These are phyloP conservation scores for Scyliorhinus canicula DNA, from an alignment of 2,797 vertebrate genomes.

Conservation along the genomic window DNA sequence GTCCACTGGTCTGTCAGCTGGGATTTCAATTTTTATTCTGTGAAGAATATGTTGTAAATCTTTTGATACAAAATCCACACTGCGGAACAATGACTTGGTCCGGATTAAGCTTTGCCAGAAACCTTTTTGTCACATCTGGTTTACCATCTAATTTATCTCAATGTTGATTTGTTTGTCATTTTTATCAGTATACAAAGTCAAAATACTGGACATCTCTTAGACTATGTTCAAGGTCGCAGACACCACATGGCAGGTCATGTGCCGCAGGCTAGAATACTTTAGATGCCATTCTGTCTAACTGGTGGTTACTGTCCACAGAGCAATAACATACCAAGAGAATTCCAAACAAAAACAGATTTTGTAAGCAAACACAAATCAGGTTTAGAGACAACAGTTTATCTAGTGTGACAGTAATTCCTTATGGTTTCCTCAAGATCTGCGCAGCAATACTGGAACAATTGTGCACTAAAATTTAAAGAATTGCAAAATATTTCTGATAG, in stretches of 20 bases:
- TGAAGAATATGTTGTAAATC: not conserved
- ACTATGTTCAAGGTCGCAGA: slow-evolving; percentile 23
- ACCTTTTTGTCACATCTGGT: not conserved
- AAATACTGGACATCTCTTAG: not conserved
- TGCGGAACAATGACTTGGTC: not conserved
- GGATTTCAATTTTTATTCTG: not conserved
- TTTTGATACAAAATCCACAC: not conserved
- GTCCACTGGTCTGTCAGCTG: not conserved
- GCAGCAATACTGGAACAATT: not conserved
- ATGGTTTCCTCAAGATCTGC: not conserved
- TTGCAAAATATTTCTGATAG: not conserved
- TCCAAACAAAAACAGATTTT: not conserved
- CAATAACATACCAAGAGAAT: slow-evolving; percentile 6
- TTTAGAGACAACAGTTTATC: slow-evolving; percentile 14
- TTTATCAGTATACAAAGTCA: slow-evolving; percentile 19
- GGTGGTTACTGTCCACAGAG: not conserved
- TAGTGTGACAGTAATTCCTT: not conserved
- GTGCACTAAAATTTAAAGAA: not conserved
- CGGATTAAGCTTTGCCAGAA: not conserved
- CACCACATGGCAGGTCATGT: slow-evolving; percentile 22
- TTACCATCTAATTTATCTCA: slow-evolving; percentile 8
- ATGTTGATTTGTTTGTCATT: not conserved
- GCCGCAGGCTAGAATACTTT: not conserved
- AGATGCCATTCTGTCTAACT: slow-evolving; percentile 17
- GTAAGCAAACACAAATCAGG: not conserved